phyloP scores from a whole-genome alignment of 2,888 invertebrate species.

The Euspilapteryx auroguttella region DNA sequence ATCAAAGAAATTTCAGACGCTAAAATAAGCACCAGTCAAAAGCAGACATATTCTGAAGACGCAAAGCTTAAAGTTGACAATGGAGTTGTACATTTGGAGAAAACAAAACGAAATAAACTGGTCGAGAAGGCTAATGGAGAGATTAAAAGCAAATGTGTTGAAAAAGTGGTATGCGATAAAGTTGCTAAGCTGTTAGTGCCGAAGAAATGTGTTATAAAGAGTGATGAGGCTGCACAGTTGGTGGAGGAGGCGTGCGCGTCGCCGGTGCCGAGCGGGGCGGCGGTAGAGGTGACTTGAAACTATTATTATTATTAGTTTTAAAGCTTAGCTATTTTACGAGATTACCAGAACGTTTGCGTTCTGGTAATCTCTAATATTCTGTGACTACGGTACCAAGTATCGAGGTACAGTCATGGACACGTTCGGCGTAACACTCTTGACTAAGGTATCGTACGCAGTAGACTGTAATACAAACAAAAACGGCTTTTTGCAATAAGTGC shows the following conservation, averaged over 20 bases:
- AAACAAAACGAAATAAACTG: constrained; percentile 26
- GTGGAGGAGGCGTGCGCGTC: constrained; percentile 36
- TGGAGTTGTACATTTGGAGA: constrained; percentile 1
- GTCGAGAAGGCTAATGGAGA: constrained; percentile 6
- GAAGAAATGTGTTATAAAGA: constrained; percentile 42
- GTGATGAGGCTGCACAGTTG: constrained; percentile 34
- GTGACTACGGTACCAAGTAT: no score
- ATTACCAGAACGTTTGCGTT: no score
- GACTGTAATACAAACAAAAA: no score
- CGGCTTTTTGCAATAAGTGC: no score
- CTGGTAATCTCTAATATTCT: no score
- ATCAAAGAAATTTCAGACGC: background rate
- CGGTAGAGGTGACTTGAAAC: constrained; percentile 14
- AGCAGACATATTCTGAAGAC: no score
- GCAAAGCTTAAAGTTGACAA: background rate
- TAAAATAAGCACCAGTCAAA: background rate
- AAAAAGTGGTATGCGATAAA: constrained; percentile 22
- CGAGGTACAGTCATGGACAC: no score
- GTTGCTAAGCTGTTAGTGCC: constrained; percentile 34
- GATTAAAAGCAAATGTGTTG: constrained; percentile 34
- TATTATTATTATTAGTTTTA: no score
- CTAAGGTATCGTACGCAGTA: no score
- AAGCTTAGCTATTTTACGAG: no score
- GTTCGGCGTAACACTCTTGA: no score
- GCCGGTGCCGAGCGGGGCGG: constrained; percentile 13